Percentiles rank a stretch among this genome's conserved stretches.
Evolutionary conservation across 2,797 vertebrate genomes (phyloP).

Genomic region (Catostomus latipinnis): DNA sequence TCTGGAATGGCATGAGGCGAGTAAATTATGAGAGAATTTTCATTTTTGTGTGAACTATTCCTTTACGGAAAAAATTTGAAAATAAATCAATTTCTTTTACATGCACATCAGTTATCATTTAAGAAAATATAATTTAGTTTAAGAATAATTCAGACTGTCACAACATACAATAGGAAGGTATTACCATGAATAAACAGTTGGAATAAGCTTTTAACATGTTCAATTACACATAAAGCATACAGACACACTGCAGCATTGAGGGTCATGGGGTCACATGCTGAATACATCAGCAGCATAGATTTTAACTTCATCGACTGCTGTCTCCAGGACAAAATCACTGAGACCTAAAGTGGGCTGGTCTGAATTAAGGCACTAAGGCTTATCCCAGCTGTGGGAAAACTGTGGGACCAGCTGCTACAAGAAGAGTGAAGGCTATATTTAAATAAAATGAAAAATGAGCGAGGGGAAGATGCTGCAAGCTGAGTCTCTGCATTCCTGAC

Average conservation of each 20-base stretch:
- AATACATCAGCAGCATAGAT: slow-evolving; percentile 53
- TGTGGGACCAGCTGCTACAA: slow-evolving; percentile 47
- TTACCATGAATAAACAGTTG: neutral
- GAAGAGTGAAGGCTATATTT: slow-evolving; percentile 53
- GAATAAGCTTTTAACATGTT: slow-evolving; percentile 36
- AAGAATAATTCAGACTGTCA: slow-evolving; percentile 3
- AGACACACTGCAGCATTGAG: slow-evolving; percentile 29
- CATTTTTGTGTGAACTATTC: no score
- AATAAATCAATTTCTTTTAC: neutral
- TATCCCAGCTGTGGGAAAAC: slow-evolving; percentile 60
- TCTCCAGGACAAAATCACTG: slow-evolving; percentile 34
- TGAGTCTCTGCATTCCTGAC: slow-evolving; percentile 30
- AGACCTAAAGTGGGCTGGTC: neutral
- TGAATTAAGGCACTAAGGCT: slow-evolving; percentile 20
- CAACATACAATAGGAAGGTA: neutral
- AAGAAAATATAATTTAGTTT: neutral
- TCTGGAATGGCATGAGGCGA: no score
- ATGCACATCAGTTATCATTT: neutral
- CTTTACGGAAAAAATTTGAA: neutral
- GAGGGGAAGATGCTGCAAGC: slow-evolving; percentile 43
- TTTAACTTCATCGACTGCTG: slow-evolving; percentile 36
- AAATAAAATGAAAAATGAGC: slow-evolving; percentile 56
- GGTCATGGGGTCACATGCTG: slow-evolving; percentile 50
- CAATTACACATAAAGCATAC: neutral
- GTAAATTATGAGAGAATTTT: no score